Percentiles rank a stretch among this genome's conserved stretches.
Conservation (phyloP, 2,888 invertebrate species). For the Euphydryas editha region DNA sequence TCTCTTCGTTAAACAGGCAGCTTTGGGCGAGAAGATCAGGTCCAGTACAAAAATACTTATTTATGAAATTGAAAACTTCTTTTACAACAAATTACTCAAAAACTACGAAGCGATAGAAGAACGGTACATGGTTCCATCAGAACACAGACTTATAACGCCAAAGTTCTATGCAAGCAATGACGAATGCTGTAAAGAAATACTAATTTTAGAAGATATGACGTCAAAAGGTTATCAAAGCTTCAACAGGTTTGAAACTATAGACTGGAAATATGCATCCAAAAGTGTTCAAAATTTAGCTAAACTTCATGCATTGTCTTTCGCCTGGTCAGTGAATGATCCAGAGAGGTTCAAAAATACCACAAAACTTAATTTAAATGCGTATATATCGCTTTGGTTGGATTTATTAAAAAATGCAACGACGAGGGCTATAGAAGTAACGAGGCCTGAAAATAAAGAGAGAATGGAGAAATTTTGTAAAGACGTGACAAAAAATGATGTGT, state of each 20-base stretch:
- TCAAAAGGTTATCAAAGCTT: conserved; percentile 45
- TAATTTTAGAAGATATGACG: conserved; percentile 52
- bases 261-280: no score
- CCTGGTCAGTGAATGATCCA: no score
- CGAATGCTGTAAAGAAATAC: conserved; percentile 42
- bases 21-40: no score
- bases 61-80: conserved; percentile 44
- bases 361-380: conserved; percentile 25
- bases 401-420: conserved; percentile 33
- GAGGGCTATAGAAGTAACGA: conserved; percentile 41
- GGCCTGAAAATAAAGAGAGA: conserved; percentile 49
- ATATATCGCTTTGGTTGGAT: conserved; percentile 27
- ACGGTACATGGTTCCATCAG: conserved; percentile 40
- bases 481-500: no score
- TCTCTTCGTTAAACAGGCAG: conserved; percentile 43
- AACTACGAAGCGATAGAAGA: conserved; percentile 45
- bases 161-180: no score
- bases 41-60: conserved; percentile 31
- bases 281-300: no score
- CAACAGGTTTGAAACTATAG: conserved; percentile 48
- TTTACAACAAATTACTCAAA: conserved; percentile 45
- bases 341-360: no score
- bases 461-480: conserved; percentile 45
- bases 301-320: no score
- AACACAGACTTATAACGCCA: conserved; percentile 47